phyloP scores from a whole-genome alignment of 2,888 invertebrate genomes.

The Emmelina monodactyla region DNA sequence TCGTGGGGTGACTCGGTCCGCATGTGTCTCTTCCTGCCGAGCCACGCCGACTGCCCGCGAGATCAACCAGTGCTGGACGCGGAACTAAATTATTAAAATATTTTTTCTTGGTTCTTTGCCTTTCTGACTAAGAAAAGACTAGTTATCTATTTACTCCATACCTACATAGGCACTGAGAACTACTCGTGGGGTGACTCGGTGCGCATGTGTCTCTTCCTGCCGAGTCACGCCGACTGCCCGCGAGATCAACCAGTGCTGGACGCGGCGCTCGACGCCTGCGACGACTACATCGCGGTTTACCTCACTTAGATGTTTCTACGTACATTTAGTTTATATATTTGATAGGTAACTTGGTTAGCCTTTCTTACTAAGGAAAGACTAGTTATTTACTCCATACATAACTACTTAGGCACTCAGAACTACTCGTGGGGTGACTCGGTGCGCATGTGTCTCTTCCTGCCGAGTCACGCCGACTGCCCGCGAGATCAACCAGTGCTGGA shows the following conservation, averaged over 20 bases:
- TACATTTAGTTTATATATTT: no score
- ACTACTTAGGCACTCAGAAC: slow-evolving; percentile 44
- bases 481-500: slow-evolving; percentile 23
- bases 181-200: slow-evolving; percentile 40
- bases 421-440: slow-evolving; percentile 40
- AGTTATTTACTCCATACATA: no score
- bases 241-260: slow-evolving; percentile 23
- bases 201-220: slow-evolving; percentile 46
- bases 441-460: slow-evolving; percentile 46
- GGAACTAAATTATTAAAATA: no score
- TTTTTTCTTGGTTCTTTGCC: no score
- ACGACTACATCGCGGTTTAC: slow-evolving; percentile 50
- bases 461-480: slow-evolving; percentile 30
- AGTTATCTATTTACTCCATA: no score
- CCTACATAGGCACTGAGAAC: slow-evolving; percentile 44
- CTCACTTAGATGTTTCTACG: slow-evolving; percentile 31
- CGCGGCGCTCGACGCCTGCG: slow-evolving; percentile 45
- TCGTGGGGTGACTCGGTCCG: slow-evolving; percentile 40
- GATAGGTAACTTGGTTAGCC: no score
- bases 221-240: slow-evolving; percentile 30
- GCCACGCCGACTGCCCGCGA: no score
- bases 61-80: no score
- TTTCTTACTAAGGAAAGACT: no score
- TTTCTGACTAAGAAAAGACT: no score
- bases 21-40: slow-evolving; percentile 48